Evolutionary conservation across 2,888 invertebrate genomes (phyloP).

Genomic region (Endotricha flammealis): DNA sequence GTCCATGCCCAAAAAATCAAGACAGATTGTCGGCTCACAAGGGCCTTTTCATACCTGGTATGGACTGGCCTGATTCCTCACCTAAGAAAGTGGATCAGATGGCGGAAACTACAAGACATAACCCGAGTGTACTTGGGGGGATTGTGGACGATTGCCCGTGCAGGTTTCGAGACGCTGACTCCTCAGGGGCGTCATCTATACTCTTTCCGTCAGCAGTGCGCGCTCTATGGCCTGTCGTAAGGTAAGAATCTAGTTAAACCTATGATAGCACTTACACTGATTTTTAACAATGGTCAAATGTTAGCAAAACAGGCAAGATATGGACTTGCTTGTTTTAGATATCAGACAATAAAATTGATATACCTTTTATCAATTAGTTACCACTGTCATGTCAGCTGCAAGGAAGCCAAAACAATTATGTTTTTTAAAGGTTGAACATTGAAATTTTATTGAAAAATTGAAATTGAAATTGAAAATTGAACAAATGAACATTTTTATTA

Average conservation of each 20-base stretch:
- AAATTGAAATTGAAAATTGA: no score
- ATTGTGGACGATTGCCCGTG: constrained; percentile 42
- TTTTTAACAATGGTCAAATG: not conserved
- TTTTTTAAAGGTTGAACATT: no score
- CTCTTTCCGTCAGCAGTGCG: constrained; percentile 40
- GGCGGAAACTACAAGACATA: constrained; percentile 1
- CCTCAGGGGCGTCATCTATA: constrained; percentile 48
- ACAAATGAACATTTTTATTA: no score
- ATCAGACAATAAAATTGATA: no score
- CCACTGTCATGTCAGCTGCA: no score
- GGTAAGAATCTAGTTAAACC: constrained; percentile 31
- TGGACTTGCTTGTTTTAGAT: no score
- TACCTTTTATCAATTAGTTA: no score
- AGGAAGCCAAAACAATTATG: no score
- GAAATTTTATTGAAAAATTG: no score
- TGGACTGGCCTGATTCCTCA: not conserved
- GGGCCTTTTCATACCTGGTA: constrained; percentile 16
- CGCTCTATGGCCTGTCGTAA: constrained; percentile 31
- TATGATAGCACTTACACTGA: not conserved
- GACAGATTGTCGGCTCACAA: constrained; percentile 7
- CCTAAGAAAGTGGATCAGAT: constrained; percentile 1
- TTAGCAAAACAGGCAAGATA: no score
- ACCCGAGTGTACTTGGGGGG: constrained; percentile 9
- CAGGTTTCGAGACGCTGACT: constrained; percentile 35
- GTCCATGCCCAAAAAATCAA: constrained; percentile 42